These are phyloP conservation scores for Amphipoea lucens DNA, from an alignment of 2,888 invertebrate genomes.

Conservation along the genomic window DNA sequence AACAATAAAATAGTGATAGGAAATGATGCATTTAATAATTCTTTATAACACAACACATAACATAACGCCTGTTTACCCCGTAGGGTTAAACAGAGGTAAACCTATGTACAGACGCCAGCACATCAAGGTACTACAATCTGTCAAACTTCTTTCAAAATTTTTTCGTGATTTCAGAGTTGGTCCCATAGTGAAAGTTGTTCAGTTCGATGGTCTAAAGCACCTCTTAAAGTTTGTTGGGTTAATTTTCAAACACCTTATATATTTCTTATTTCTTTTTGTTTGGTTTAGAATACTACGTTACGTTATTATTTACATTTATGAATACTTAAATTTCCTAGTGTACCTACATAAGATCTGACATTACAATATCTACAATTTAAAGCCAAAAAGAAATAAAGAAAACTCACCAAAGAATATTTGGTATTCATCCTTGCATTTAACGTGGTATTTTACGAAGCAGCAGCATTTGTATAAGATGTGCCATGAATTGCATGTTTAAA, in stretches of 20 bases:
- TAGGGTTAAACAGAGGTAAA: too few relatives aligned
- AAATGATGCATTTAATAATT: not conserved
- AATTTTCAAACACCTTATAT: too few relatives aligned
- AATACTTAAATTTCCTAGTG: not conserved
- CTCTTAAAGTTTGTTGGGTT: too few relatives aligned
- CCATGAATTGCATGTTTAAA: constrained; percentile 27
- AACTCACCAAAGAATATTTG: constrained; percentile 11
- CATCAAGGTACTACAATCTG: too few relatives aligned
- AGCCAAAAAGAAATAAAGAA: not conserved
- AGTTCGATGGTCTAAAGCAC: too few relatives aligned
- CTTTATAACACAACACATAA: not conserved
- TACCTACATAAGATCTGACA: not conserved
- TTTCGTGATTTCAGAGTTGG: too few relatives aligned
- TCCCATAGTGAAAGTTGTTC: too few relatives aligned
- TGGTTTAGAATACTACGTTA: not conserved
- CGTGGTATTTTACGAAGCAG: constrained; percentile 18
- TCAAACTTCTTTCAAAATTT: too few relatives aligned
- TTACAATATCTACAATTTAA: not conserved
- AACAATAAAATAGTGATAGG: not conserved
- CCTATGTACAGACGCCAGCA: too few relatives aligned
- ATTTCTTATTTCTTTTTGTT: not conserved
- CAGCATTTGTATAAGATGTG: constrained; percentile 10
- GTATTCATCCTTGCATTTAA: not conserved
- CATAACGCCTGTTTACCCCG: not conserved
- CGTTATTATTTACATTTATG: too few relatives aligned